Evolutionary conservation across 2,113 vertebrate genomes (phyloP).

Genomic region (Urocynchramus pylzowi): DNA sequence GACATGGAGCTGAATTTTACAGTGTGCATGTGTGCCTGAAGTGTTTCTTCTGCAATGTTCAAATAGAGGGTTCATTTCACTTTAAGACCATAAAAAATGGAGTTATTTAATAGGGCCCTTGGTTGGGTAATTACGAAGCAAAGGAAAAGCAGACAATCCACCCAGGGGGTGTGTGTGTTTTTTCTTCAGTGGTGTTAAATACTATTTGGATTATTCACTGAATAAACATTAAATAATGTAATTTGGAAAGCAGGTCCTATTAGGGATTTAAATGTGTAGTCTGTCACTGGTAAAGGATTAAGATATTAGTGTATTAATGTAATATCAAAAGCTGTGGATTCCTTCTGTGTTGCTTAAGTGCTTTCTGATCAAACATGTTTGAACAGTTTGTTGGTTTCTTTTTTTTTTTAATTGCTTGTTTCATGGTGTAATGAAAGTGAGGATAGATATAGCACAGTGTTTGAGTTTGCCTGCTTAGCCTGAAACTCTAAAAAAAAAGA

Average conservation of each 20-base stretch:
- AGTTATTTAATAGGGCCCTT: slow-evolving; percentile 65
- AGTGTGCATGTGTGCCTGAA: not conserved
- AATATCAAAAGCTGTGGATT: slow-evolving; percentile 69
- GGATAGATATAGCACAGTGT: not conserved
- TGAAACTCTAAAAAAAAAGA: not conserved
- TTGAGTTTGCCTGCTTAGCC: not conserved
- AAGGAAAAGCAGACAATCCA: slow-evolving; percentile 61
- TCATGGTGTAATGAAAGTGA: not conserved
- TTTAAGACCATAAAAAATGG: slow-evolving; percentile 54
- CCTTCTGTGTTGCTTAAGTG: slow-evolving; percentile 38
- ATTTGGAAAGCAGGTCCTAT: slow-evolving; percentile 75
- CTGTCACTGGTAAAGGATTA: slow-evolving; percentile 70
- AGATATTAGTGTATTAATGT: slow-evolving; percentile 76
- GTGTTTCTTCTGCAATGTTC: slow-evolving; percentile 22
- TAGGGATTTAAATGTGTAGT: slow-evolving; percentile 67
- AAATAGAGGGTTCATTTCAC: slow-evolving; percentile 44
- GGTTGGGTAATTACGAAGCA: slow-evolving; percentile 57
- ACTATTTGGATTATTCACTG: slow-evolving; percentile 75
- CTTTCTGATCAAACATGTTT: slow-evolving; percentile 57
- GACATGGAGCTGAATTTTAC: not conserved
- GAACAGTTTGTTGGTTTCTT: not conserved
- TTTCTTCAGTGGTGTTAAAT: slow-evolving; percentile 71
- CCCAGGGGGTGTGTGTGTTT: slow-evolving; percentile 23
- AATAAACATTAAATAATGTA: slow-evolving; percentile 80
- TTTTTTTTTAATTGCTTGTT: slow-evolving; percentile 24